phyloP scores from a whole-genome alignment of 2,797 vertebrate species.

The Poecilia gillii region DNA sequence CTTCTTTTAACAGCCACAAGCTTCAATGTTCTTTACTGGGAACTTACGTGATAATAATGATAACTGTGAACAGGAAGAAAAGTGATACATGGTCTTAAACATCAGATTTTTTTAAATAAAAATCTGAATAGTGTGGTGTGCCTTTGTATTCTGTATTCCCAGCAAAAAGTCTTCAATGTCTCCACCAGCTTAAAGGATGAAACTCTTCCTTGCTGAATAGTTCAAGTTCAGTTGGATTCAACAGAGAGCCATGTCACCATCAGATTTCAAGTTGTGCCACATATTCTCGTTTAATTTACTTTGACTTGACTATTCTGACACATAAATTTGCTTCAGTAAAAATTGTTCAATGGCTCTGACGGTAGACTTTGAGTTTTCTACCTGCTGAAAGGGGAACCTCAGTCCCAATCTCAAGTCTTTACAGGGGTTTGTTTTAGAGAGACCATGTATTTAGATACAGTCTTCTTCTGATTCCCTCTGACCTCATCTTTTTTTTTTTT shows the following conservation, averaged over 20 bases:
- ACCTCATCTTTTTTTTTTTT: background rate
- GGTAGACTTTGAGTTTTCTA: background rate
- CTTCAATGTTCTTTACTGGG: background rate
- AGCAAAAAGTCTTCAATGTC: background rate
- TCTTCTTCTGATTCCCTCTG: background rate
- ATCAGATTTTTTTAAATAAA: background rate
- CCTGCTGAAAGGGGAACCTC: background rate
- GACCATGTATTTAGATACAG: background rate
- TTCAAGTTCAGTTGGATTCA: background rate
- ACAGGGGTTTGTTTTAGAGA: background rate
- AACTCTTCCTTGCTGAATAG: background rate
- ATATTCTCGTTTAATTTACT: background rate
- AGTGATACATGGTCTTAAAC: background rate
- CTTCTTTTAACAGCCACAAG: background rate
- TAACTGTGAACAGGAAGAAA: background rate
- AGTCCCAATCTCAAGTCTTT: background rate
- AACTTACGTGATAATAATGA: background rate
- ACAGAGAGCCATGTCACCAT: background rate
- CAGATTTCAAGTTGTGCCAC: background rate
- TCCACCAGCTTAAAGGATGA: background rate
- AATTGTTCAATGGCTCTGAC: background rate
- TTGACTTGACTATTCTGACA: background rate
- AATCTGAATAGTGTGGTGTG: background rate
- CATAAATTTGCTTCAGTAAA: background rate
- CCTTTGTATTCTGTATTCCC: background rate